Evolutionary conservation across 2,113 vertebrate species (phyloP), one percentile per base, ranked within the genome.

Genomic region (Gopherus flavomarginatus): DNA sequence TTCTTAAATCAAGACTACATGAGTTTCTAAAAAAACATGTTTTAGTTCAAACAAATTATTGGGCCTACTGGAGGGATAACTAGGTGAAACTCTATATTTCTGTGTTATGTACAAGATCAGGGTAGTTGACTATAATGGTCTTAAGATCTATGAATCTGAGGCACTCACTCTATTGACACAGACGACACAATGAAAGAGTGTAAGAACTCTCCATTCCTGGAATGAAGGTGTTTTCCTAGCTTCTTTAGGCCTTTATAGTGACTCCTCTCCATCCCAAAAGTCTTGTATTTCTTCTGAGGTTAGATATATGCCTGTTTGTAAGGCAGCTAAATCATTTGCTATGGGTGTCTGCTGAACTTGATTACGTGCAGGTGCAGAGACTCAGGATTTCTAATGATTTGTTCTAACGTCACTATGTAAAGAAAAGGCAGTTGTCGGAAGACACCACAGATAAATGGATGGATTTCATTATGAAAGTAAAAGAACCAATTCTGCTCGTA

Each of bases 41-140:
- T 95, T 92, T 29, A 49, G 13, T 81, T 57, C 17, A 86, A 26
- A 27, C 62, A 1, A 85, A 85, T 80, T 80, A 88, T 50, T 59
- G 54, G 5, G 8, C 42, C 86, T 79, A 88, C 83, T 29, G 65
- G 11, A 65, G 47, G 29, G 90, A 86, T 57, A 75, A 88, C 35
- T 38, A 47, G 13, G 75, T 83, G 72, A 83, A 93, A 94, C 49
- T 44, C n/a, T 50, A 7, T 44, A 5, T 35, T 35, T 65, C 21
- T 83, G 12, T 9, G 86, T 56, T 3, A 52, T 10, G 56, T 83
- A 2, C 44, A 49, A 75, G 31, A 79, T 88, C 29, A 59, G 1
- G 5, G 29, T 35, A 44, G 4, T 54, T 53, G 83, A 38, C 22
- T 21, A 22, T 82, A 27, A 56, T 44, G 3, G 21, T 47, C 50